Evolutionary conservation across 2,797 vertebrate genomes (phyloP), one percentile per base, ranked within the genome.

Genomic region (Phataginus tetradactyla): DNA sequence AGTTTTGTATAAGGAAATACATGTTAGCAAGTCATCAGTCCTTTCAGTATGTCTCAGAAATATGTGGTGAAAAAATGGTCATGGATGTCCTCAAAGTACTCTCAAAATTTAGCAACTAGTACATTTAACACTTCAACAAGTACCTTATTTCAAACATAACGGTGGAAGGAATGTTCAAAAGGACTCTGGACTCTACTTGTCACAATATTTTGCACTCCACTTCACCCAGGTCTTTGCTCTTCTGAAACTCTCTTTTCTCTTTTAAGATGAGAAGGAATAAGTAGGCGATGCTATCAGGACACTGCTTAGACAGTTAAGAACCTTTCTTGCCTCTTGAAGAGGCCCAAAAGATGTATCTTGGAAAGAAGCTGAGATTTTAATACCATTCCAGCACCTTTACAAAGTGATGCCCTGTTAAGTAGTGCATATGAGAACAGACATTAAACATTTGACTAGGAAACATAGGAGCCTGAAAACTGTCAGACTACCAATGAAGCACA

Each of bases 1-100:
- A 64, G 29, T 77, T 95, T 90, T 93, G 39, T 83, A 37, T 55
- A 86, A 93, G 80, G 85, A 72, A 97, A 94, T 59, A 66, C 4
- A n/a, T 42, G 69, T 86, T 83, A 96, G 57, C 74, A 68, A 95
- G 63, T 68, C 80, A 87, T 72, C 51, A 64, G 25, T 91, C 57
- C 53, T 80, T 91, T 72, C 42, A 37, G 13, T 23, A 42, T 57
- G 18, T 83, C 29, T 74, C 66, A 93, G 88, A 91, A 86, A 94
- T 34, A 68, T 27, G 55, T 39, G 72, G 63, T 93, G 13, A 75
- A 86, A 71, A 75, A 49, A 49, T 32, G 78, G 17, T 20, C 45
- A 49, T 13, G 8, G 34, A 69, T 25, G 51, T 59, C 63, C 57
- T 92, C 61, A 86, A 51, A 88, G 4, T 21, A 63, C 21, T 55